These are phyloP conservation scores for Anas capensis DNA, from an alignment of 2,797 vertebrate genomes.

Conservation along the genomic window DNA sequence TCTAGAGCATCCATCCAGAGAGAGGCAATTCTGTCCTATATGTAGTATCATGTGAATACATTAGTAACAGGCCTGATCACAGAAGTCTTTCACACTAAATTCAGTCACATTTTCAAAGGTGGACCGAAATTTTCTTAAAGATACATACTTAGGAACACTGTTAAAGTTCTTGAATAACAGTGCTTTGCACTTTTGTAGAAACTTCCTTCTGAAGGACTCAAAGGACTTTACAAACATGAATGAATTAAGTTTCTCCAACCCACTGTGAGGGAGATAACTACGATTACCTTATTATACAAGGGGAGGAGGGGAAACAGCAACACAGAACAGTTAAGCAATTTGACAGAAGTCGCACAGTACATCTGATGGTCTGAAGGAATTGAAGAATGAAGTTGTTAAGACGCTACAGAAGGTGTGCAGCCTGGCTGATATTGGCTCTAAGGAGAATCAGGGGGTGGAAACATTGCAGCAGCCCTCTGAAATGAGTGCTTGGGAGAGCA, in stretches of 20 bases:
- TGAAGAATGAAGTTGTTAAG: background rate
- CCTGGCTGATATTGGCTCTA: background rate
- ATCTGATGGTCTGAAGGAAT: constrained; percentile 2
- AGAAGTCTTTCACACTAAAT: background rate
- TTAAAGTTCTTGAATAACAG: background rate
- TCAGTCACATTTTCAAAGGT: background rate
- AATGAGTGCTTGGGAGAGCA: background rate
- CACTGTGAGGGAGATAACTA: constrained; percentile 17
- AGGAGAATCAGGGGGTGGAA: background rate
- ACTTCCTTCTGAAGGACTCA: background rate
- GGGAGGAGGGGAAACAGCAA: background rate
- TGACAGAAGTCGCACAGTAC: background rate
- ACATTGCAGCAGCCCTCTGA: background rate
- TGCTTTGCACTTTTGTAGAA: background rate
- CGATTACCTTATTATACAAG: background rate
- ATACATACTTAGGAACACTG: background rate
- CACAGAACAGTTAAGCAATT: background rate
- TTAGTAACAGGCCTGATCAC: background rate
- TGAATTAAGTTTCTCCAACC: background rate
- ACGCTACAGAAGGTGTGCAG: background rate
- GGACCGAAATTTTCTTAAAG: background rate
- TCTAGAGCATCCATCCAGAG: constrained; percentile 42
- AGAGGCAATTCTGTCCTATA: constrained; percentile 25
- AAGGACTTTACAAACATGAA: constrained; percentile 22
- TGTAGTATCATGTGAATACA: background rate